Conservation (phyloP, 1,140 invertebrate genomes). For the Drosophila miranda region DNA sequence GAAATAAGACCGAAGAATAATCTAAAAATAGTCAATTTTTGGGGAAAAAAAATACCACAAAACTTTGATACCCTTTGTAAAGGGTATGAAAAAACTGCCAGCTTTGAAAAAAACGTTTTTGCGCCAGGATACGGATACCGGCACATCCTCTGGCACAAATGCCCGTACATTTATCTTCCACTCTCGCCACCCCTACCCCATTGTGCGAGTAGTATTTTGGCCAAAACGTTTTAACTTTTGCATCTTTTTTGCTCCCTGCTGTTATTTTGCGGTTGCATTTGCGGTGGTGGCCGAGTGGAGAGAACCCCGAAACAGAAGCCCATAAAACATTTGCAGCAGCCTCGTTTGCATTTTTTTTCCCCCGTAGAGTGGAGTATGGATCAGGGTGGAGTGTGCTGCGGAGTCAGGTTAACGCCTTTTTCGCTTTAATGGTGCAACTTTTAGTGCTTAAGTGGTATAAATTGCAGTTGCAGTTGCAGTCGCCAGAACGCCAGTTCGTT, state of each 20-base stretch:
- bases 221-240: constrained; percentile 50
- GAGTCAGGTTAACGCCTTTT: constrained; percentile 69
- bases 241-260: constrained; percentile 12
- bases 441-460: constrained; percentile 78
- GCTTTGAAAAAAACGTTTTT: constrained; percentile 23
- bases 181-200: constrained; percentile 1
- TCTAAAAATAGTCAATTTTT: no score
- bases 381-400: not conserved
- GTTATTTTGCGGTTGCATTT: constrained; percentile 32
- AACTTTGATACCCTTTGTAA: no score
- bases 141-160: constrained; percentile 18
- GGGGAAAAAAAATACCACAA: no score
- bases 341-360: constrained; percentile 51
- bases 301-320: constrained; percentile 32
- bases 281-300: constrained; percentile 19
- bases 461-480: constrained; percentile 54
- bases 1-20: no score
- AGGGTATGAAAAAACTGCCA: not conserved
- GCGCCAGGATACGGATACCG: constrained; percentile 20
- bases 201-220: constrained; percentile 30
- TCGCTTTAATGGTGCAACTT: constrained; percentile 73
- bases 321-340: constrained; percentile 71
- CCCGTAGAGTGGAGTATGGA: constrained; percentile 1
- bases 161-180: not conserved
- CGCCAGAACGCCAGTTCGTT: constrained; percentile 13